Evolutionary conservation across 2,888 invertebrate species (phyloP), one percentile per base, ranked within the genome.

Genomic region (Thyatira batis): DNA sequence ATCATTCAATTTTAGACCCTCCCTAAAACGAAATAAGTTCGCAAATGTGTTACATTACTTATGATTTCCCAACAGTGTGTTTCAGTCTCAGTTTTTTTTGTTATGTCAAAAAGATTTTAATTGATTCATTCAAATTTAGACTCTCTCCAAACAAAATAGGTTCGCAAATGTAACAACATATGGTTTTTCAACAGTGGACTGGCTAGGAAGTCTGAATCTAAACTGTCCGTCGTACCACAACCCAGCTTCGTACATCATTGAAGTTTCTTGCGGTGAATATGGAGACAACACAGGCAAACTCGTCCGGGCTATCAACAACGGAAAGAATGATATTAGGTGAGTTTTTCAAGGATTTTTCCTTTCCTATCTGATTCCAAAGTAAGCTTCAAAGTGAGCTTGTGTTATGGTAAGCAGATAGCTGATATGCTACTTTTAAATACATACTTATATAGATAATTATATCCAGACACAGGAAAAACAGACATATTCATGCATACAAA

Each of bases 151-250:
- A 2, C 4, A 33, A 0, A 33, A 33, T 33, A 33, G 5, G 33
- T 25, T 17, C 17, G 17, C 10, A 23, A 25, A n/a, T 44, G 3
- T 21, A 5, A 23, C 21, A 17, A 25, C 44, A 10, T 5, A n/a
- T 30, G 23, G 46, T 27, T 49, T 50, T 20, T 50, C 49, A 64
- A 0, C 80, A 92, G 92, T 92, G 66, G 89, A 92, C 60, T 92
- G 92, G 92, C 92, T 98, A 56, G 94, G 95, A 49, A 95, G 95
- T 21, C 93, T 97, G 49, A 94, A 94, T n/a, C 93, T 98, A 23
- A 95, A 97, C 78, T 99, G 98, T 76, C 98, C 98, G 0, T 96
- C 97, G 52, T 99, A 98, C 86, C 98, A 99, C 92, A 99, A 99
- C 90, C 98, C 98, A 0, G 98, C 98, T 5, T 98, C 98, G 51